Conservation (phyloP, 2,888 invertebrate species). For the Drosophila recens region DNA sequence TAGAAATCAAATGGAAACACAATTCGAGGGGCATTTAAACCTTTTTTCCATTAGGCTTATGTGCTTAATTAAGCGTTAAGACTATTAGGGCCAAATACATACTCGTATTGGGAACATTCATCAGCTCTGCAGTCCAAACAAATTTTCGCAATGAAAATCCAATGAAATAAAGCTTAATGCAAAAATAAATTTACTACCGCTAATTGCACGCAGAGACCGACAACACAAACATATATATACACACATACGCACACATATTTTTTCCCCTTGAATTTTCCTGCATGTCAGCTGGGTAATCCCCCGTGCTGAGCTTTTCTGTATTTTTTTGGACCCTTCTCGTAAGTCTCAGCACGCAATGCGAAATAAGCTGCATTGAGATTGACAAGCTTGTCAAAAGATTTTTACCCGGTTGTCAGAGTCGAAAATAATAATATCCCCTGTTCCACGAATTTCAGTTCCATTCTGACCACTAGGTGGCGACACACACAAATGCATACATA, state of each 20-base stretch:
- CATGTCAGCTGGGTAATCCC: slow-evolving; percentile 40
- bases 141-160: slow-evolving; percentile 33
- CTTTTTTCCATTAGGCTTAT: slow-evolving; percentile 60
- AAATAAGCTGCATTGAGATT: slow-evolving; percentile 54
- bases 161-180: slow-evolving; percentile 57
- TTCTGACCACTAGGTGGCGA: slow-evolving; percentile 19
- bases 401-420: slow-evolving; percentile 18
- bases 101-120: neutral
- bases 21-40: slow-evolving; percentile 24
- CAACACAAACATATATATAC: slow-evolving; percentile 7
- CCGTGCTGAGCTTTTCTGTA: slow-evolving; percentile 15
- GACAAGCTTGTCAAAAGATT: slow-evolving; percentile 55
- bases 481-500: neutral
- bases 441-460: neutral
- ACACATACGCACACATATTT: slow-evolving; percentile 16
- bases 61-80: slow-evolving; percentile 51
- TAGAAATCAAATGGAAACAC: slow-evolving; percentile 14
- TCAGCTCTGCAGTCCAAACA: slow-evolving; percentile 25
- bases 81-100: slow-evolving; percentile 38
- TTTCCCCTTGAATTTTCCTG: slow-evolving; percentile 21
- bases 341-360: slow-evolving; percentile 32
- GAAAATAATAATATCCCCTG: slow-evolving; percentile 14
- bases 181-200: slow-evolving; percentile 55
- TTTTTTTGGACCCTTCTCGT: slow-evolving; percentile 16
- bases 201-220: slow-evolving; percentile 55